These are phyloP conservation scores for Coluber constrictor DNA, from an alignment of 2,797 vertebrate genomes.

Conservation along the genomic window DNA sequence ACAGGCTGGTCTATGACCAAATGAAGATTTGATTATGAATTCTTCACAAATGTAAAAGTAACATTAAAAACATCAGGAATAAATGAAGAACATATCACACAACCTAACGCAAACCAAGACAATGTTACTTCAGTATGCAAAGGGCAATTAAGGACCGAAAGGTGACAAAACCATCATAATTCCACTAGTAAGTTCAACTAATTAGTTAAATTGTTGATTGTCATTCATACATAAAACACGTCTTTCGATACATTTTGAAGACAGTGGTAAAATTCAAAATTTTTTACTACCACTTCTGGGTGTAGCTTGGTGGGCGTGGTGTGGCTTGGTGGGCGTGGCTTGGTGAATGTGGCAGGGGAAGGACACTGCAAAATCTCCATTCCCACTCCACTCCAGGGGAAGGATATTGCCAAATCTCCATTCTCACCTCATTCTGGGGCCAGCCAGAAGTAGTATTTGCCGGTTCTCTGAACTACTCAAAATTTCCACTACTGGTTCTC, in stretches of 20 bases:
- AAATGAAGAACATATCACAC: background rate
- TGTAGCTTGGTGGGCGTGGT: no score
- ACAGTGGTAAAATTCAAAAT: background rate
- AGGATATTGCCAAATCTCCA: no score
- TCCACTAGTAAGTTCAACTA: background rate
- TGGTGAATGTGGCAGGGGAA: no score
- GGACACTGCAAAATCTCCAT: no score
- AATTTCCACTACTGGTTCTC: no score
- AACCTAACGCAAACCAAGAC: background rate
- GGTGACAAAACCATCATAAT: background rate
- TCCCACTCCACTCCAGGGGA: no score
- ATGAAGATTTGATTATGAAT: background rate
- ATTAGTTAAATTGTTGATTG: background rate
- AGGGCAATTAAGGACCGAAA: background rate
- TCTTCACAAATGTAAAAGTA: background rate
- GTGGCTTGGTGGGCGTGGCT: no score
- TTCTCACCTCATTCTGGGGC: no score
- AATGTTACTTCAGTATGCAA: background rate
- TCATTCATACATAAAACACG: background rate
- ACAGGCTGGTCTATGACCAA: background rate
- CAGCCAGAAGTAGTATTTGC: no score
- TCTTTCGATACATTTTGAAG: background rate
- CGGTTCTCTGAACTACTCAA: no score
- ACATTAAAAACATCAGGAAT: background rate
- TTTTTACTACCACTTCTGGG: no score